Percentiles rank a stretch among this genome's conserved stretches.
phyloP scores from a whole-genome alignment of 2,888 invertebrate genomes.

The Limnephilus marmoratus region DNA sequence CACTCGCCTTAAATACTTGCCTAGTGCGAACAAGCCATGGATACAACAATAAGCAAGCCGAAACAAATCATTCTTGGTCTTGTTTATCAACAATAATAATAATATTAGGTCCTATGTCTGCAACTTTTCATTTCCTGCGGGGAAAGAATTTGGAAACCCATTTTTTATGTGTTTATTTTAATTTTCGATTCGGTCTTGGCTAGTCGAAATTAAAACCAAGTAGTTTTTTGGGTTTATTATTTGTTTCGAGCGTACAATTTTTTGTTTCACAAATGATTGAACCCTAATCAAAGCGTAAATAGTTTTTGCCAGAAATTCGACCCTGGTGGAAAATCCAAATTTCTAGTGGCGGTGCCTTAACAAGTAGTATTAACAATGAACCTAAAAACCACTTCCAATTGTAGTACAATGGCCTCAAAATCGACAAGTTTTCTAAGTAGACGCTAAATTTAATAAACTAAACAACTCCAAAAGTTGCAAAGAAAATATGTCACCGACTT shows the following conservation, averaged over 20 bases:
- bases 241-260: background rate
- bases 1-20: too few species aligned
- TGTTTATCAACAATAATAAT: background rate
- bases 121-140: background rate
- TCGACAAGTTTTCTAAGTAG: background rate
- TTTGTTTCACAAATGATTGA: background rate
- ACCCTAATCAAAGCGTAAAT: background rate
- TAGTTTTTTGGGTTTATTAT: background rate
- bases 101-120: background rate
- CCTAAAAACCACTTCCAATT: background rate
- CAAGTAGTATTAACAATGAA: background rate
- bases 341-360: background rate
- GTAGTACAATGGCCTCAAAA: background rate
- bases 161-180: background rate
- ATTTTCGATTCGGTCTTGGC: background rate
- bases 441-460: background rate
- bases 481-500: background rate
- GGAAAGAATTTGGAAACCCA: background rate
- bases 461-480: background rate
- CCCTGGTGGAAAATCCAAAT: constrained; percentile 2
- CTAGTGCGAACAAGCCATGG: too few species aligned
- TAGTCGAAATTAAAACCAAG: background rate
- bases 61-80: background rate
- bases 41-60: background rate
- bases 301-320: background rate